Evolutionary conservation across 2,888 invertebrate genomes (phyloP).

Genomic region (Belgica antarctica): DNA sequence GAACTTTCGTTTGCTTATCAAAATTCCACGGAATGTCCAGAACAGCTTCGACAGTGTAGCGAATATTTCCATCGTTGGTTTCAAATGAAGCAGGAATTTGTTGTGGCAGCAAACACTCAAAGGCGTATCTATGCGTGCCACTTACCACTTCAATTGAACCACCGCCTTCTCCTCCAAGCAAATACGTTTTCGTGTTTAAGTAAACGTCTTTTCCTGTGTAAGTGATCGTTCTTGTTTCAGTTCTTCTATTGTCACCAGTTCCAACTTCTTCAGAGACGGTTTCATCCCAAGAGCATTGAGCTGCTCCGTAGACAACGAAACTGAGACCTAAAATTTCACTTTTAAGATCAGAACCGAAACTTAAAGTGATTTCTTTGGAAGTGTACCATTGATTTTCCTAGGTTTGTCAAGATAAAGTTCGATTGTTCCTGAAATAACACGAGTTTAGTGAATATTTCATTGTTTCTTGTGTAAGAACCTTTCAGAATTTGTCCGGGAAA

Average conservation of each 20-base stretch:
- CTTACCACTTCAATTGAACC: conserved; percentile 51
- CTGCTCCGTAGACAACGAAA: conserved; percentile 57
- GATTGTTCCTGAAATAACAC: conserved; percentile 49
- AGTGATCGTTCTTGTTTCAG: conserved; percentile 48
- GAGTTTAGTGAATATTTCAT: not conserved
- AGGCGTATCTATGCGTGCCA: conserved; percentile 56
- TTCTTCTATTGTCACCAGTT: conserved; percentile 48
- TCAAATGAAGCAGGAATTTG: conserved; percentile 59
- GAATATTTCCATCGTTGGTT: conserved; percentile 56
- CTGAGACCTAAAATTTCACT: conserved; percentile 56
- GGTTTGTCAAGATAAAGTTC: conserved; percentile 50
- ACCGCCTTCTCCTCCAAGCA: conserved; percentile 56
- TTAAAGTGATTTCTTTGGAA: not conserved
- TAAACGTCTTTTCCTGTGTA: conserved; percentile 59
- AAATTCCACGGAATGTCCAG: conserved; percentile 61
- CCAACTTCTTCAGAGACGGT: conserved; percentile 48
- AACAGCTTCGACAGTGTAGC: conserved; percentile 62
- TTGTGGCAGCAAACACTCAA: conserved; percentile 56
- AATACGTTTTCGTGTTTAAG: conserved; percentile 54
- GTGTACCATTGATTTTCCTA: conserved; percentile 51
- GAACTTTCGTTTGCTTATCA: conserved; percentile 49
- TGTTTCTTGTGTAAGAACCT: no score
- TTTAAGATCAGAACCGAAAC: not conserved
- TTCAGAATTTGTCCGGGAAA: not conserved
- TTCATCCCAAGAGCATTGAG: conserved; percentile 58